phyloP scores from a whole-genome alignment of 2,113 vertebrate species.

The Lepisosteus oculatus region DNA sequence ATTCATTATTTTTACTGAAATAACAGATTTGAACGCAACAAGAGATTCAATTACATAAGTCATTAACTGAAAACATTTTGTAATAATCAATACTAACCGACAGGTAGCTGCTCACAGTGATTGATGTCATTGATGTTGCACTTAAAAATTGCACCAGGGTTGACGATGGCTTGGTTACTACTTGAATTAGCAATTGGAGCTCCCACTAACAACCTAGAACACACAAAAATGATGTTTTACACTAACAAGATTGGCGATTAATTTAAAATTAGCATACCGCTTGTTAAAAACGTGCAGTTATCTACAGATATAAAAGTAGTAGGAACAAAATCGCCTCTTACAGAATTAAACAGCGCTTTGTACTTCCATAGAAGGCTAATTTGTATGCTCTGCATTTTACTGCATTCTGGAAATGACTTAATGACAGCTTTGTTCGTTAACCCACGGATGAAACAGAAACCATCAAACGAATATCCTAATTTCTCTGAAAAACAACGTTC shows the following conservation, averaged over 20 bases:
- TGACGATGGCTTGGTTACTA: constrained; percentile 44
- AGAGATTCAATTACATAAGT: no score
- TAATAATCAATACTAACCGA: constrained; percentile 60
- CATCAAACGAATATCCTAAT: no score
- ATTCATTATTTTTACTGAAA: no score
- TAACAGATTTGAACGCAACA: no score
- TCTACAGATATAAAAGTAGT: not conserved
- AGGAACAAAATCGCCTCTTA: not conserved
- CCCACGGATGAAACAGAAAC: not conserved
- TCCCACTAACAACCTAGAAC: constrained; percentile 79
- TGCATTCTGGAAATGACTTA: constrained; percentile 16
- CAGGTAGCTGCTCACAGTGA: constrained; percentile 55
- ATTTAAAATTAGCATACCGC: no score
- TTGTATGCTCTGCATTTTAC: constrained; percentile 29
- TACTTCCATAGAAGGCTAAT: constrained; percentile 21
- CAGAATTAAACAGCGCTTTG: constrained; percentile 15
- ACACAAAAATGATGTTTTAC: constrained; percentile 15
- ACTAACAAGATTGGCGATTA: no score
- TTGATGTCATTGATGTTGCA: constrained; percentile 65
- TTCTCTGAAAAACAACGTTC: no score
- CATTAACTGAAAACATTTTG: no score
- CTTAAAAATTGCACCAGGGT: constrained; percentile 80
- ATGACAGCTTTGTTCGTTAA: not conserved
- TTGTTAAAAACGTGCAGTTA: no score
- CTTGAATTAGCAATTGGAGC: constrained; percentile 76